These are phyloP conservation scores for Potorous gilbertii DNA, from an alignment of 2,797 vertebrate species.

Conservation along the genomic window DNA sequence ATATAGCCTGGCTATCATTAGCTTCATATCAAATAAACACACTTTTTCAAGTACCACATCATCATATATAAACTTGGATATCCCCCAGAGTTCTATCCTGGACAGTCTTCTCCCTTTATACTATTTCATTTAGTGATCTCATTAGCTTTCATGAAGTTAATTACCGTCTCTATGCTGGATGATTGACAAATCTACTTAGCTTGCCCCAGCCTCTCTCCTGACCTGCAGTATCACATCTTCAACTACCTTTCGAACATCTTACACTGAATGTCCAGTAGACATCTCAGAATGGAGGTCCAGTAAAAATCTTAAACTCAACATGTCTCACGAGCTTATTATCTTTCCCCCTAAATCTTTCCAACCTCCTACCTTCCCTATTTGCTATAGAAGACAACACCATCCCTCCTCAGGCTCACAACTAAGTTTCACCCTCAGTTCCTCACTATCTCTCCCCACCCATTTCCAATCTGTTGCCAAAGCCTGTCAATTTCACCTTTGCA, in stretches of 20 bases:
- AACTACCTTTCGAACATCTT: not conserved
- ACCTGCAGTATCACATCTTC: not conserved
- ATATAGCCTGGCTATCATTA: conserved; percentile 19
- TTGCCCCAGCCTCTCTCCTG: not conserved
- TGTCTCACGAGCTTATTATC: not conserved
- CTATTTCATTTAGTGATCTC: not conserved
- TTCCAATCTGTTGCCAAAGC: not conserved
- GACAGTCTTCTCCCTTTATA: not conserved
- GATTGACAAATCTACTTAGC: not conserved
- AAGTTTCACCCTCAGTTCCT: not conserved
- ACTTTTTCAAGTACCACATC: conserved; percentile 7
- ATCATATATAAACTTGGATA: not conserved
- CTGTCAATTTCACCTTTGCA: not conserved
- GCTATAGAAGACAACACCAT: not conserved
- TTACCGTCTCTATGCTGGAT: not conserved
- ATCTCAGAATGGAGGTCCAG: not conserved
- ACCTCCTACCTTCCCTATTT: not conserved
- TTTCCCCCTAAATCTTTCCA: not conserved
- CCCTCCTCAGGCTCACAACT: not conserved
- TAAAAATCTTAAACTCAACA: not conserved
- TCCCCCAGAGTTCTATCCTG: not conserved
- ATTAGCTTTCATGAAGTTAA: not conserved
- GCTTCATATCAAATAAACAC: conserved; percentile 20
- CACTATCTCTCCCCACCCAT: not conserved
- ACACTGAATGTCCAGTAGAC: not conserved